Evolutionary conservation across 1,140 invertebrate genomes (phyloP).

Genomic region (Kradibia gibbosae): DNA sequence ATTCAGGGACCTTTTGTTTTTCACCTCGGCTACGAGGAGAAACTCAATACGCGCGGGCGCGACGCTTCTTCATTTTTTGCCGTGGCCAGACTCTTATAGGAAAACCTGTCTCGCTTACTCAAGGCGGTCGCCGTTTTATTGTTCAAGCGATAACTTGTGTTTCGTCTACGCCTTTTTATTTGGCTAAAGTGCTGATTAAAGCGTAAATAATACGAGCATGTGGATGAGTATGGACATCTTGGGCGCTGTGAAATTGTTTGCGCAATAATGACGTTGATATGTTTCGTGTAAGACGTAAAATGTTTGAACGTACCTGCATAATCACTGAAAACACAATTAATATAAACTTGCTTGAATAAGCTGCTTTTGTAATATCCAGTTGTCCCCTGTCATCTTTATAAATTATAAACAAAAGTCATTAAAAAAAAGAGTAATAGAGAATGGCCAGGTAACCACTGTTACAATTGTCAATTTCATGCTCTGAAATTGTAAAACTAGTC

Average conservation of each 20-base stretch:
- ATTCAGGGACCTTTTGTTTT: slow-evolving; percentile 36
- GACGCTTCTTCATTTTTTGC: not conserved
- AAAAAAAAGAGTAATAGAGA: not conserved
- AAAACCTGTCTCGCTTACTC: not conserved
- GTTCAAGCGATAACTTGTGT: not conserved
- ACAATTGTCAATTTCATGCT: not conserved
- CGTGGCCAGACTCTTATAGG: not conserved
- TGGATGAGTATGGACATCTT: too few relatives aligned
- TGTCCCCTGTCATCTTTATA: too few relatives aligned
- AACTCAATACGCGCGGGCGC: slow-evolving; percentile 17
- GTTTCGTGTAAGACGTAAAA: too few relatives aligned
- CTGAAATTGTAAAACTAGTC: not conserved
- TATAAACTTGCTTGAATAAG: too few relatives aligned
- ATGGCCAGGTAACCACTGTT: not conserved
- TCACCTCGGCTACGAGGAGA: not conserved
- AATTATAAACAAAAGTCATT: too few relatives aligned
- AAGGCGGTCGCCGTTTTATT: not conserved
- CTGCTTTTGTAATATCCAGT: too few relatives aligned
- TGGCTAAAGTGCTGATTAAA: not conserved
- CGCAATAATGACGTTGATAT: too few relatives aligned
- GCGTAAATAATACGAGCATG: too few relatives aligned
- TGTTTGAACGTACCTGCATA: too few relatives aligned
- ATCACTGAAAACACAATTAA: too few relatives aligned
- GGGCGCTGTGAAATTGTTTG: too few relatives aligned
- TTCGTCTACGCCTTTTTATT: not conserved